Percentiles rank a stretch among this genome's conserved stretches.
Evolutionary conservation across 2,888 invertebrate genomes (phyloP).

Genomic region (Suillia variegata): DNA sequence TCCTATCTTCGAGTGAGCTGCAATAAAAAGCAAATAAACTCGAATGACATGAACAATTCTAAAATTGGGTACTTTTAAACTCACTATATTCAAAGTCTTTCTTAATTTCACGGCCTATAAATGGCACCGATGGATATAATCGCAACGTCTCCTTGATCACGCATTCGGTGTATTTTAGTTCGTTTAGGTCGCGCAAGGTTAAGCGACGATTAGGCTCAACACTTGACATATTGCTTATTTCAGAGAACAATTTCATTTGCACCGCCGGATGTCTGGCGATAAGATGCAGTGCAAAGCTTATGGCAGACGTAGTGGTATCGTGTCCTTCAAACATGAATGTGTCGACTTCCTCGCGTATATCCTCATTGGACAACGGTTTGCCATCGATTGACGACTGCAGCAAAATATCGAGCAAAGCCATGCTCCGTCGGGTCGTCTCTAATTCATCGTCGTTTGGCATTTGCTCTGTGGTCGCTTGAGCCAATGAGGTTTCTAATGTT

Average conservation of each 20-base stretch:
- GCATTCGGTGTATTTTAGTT: constrained; percentile 63
- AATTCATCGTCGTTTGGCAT: constrained; percentile 26
- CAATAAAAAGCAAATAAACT: constrained; percentile 32
- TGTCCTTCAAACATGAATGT: constrained; percentile 73
- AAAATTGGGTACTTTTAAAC: constrained; percentile 29
- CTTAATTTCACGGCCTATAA: constrained; percentile 64
- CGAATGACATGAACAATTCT: constrained; percentile 41
- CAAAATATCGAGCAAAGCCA: constrained; percentile 71
- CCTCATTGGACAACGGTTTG: constrained; percentile 64
- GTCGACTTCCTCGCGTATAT: constrained; percentile 72
- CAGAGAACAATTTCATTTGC: constrained; percentile 45
- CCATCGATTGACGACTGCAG: constrained; percentile 66
- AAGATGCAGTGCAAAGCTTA: constrained; percentile 44
- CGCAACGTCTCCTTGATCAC: constrained; percentile 71
- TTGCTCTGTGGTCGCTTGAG: background rate
- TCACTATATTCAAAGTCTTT: constrained; percentile 65
- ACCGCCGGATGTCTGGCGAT: constrained; percentile 48
- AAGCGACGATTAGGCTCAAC: constrained; percentile 34
- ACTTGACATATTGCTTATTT: constrained; percentile 44
- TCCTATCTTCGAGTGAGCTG: constrained; percentile 36
- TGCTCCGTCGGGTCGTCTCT: constrained; percentile 65
- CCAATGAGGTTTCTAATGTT: constrained; percentile 29
- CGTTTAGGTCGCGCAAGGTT: constrained; percentile 35
- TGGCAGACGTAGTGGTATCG: constrained; percentile 53
- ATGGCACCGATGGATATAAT: constrained; percentile 68